These are phyloP conservation scores for Aurelia coerulea DNA, from an alignment of 30 jellyfish, hydroid and myxozoan genomes.

Conservation along the genomic window DNA sequence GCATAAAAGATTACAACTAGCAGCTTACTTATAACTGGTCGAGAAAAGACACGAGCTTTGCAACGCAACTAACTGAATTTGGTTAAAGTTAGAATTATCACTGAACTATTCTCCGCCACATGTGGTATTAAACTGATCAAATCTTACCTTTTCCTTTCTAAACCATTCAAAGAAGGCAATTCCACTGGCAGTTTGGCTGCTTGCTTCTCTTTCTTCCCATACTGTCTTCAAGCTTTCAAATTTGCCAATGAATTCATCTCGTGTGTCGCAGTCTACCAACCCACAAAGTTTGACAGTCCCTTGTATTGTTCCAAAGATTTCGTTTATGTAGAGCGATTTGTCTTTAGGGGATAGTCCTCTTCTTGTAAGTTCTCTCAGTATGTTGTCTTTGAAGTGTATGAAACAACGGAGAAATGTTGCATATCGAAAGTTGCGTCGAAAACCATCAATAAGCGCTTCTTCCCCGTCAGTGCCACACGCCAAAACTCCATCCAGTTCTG, in stretches of 20 bases:
- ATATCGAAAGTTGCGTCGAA: background rate
- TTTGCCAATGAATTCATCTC: background rate
- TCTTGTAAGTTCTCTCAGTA: background rate
- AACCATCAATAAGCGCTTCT: conserved; percentile 5
- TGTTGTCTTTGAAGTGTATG: conserved; percentile 14
- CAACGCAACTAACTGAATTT: too few relatives aligned
- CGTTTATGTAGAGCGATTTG: background rate
- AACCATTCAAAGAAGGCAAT: background rate
- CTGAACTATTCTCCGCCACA: too few relatives aligned
- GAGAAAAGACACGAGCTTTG: too few relatives aligned
- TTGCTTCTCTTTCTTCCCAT: conserved; percentile 16
- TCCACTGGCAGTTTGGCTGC: background rate
- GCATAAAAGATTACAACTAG: too few relatives aligned
- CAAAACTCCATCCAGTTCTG: conserved; percentile 17
- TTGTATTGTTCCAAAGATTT: conserved; percentile 12
- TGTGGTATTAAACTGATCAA: too few relatives aligned
- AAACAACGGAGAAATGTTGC: conserved; percentile 25
- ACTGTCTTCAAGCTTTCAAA: background rate
- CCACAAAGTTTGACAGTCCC: background rate
- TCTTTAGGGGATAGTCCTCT: background rate
- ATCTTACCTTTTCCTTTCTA: conserved; percentile 7
- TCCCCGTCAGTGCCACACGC: conserved; percentile 35
- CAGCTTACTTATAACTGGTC: too few relatives aligned
- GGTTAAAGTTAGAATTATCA: too few relatives aligned
- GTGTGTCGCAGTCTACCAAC: conserved; percentile 28